Conservation (phyloP, 2,113 vertebrate species). For the Gymnocephalus cernua region DNA sequence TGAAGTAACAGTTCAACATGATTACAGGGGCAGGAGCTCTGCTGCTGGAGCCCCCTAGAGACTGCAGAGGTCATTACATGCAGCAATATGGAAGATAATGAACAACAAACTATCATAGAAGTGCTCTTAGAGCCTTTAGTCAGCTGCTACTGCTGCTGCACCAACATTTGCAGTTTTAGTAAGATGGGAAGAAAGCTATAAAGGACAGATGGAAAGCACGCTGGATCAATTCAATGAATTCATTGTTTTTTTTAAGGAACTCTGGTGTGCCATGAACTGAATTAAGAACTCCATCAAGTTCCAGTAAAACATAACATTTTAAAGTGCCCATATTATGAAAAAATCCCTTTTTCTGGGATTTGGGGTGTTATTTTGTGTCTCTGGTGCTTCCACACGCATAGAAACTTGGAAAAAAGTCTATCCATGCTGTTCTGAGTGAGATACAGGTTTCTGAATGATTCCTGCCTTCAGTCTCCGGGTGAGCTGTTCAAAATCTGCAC, state of each 20-base stretch:
- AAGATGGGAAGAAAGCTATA: neutral
- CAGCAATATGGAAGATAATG: neutral
- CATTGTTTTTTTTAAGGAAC: neutral
- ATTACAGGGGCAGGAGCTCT: neutral
- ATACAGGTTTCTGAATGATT: too few species aligned
- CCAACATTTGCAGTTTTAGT: neutral
- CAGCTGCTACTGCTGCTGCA: neutral
- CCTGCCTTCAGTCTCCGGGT: too few species aligned
- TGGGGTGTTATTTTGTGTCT: too few species aligned
- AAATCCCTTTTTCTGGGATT: too few species aligned
- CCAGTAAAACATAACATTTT: too few species aligned
- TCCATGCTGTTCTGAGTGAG: too few species aligned
- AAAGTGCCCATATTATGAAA: too few species aligned
- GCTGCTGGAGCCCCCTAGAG: slow-evolving; percentile 25
- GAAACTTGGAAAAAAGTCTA: too few species aligned
- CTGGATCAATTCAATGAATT: neutral
- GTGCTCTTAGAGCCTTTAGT: neutral
- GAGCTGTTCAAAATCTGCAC: too few species aligned
- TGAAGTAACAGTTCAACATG: slow-evolving; percentile 17
- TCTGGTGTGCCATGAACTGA: neutral
- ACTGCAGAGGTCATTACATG: slow-evolving; percentile 19
- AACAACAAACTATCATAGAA: neutral
- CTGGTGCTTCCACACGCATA: too few species aligned
- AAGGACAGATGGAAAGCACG: neutral
- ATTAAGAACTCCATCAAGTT: neutral